Evolutionary conservation across 2,888 invertebrate species (phyloP).

Genomic region (Agrilus cyanescens): DNA sequence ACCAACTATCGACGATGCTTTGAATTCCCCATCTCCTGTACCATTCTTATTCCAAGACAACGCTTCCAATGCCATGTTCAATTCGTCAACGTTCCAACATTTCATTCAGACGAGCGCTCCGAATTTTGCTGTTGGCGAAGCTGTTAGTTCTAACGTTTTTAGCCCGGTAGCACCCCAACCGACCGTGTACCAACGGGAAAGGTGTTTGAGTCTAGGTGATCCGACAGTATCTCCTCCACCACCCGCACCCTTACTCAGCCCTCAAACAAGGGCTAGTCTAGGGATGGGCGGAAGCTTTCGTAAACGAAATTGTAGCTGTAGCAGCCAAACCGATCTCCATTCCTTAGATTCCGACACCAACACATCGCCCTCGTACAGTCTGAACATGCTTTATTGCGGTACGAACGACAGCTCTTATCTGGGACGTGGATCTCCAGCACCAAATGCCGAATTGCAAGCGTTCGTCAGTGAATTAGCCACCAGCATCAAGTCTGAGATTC

Average conservation of each 20-base stretch:
- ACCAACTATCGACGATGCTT: constrained; percentile 48
- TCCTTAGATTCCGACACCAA: constrained; percentile 45
- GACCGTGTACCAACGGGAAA: constrained; percentile 31
- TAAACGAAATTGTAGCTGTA: constrained; percentile 51
- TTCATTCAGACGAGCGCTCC: constrained; percentile 36
- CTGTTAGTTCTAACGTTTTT: constrained; percentile 33
- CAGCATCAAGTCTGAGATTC: constrained; percentile 70
- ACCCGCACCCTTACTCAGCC: constrained; percentile 45
- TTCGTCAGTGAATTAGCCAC: constrained; percentile 69
- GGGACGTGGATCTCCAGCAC: constrained; percentile 41
- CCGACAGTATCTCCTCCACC: constrained; percentile 36
- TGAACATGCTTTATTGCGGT: constrained; percentile 37
- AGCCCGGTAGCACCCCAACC: constrained; percentile 22
- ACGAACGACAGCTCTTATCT: constrained; percentile 44
- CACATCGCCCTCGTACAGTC: constrained; percentile 36
- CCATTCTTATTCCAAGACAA: constrained; percentile 33
- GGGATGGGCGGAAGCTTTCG: constrained; percentile 42
- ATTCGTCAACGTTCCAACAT: constrained; percentile 20
- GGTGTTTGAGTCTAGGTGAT: constrained; percentile 53
- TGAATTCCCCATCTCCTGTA: constrained; percentile 31
- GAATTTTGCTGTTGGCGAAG: constrained; percentile 58
- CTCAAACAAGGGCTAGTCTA: constrained; percentile 51
- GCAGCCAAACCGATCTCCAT: constrained; percentile 60
- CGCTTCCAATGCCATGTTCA: constrained; percentile 19
- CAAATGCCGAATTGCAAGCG: constrained; percentile 53